Evolutionary conservation across 2,888 invertebrate genomes (phyloP).

Genomic region (Cheilosia urbana): DNA sequence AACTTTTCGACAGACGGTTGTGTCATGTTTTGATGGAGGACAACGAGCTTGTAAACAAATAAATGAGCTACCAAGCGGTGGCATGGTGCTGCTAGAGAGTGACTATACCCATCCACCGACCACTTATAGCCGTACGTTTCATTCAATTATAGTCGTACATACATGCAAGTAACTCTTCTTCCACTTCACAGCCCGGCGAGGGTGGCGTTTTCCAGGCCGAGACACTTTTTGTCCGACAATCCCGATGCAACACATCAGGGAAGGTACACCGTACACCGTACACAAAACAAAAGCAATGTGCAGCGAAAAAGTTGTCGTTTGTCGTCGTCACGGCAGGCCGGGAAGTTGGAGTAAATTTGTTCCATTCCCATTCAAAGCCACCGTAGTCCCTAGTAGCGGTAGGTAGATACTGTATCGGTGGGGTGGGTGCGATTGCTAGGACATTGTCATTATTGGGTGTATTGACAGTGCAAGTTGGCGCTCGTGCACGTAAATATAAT

Average conservation of each 20-base stretch:
- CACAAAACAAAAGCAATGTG: not conserved
- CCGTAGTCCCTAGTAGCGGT: too few species aligned
- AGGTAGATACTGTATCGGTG: not conserved
- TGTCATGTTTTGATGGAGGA: slow-evolving; percentile 74
- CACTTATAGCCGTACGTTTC: slow-evolving; percentile 61
- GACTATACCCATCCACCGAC: slow-evolving; percentile 42
- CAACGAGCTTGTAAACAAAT: slow-evolving; percentile 75
- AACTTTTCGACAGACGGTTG: slow-evolving; percentile 63
- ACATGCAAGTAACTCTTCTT: slow-evolving; percentile 2
- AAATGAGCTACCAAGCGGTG: slow-evolving; percentile 41
- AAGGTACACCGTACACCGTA: not conserved
- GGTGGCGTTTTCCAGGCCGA: slow-evolving; percentile 39
- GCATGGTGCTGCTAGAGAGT: slow-evolving; percentile 27
- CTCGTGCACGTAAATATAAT: slow-evolving; percentile 50
- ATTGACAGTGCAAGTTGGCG: slow-evolving; percentile 42
- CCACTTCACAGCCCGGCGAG: slow-evolving; percentile 30
- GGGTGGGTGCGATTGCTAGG: slow-evolving; percentile 15
- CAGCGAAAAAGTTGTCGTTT: slow-evolving; percentile 12
- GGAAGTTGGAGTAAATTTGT: slow-evolving; percentile 1
- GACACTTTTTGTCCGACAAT: slow-evolving; percentile 41
- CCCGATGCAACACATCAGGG: slow-evolving; percentile 19
- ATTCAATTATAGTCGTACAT: slow-evolving; percentile 63
- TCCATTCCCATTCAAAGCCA: not conserved
- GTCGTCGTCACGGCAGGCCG: too few species aligned
- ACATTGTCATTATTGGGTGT: slow-evolving; percentile 44